Percentiles rank a stretch among this genome's conserved stretches.
Conservation (phyloP, 2,113 vertebrate genomes). For the Amphilophus citrinellus region DNA sequence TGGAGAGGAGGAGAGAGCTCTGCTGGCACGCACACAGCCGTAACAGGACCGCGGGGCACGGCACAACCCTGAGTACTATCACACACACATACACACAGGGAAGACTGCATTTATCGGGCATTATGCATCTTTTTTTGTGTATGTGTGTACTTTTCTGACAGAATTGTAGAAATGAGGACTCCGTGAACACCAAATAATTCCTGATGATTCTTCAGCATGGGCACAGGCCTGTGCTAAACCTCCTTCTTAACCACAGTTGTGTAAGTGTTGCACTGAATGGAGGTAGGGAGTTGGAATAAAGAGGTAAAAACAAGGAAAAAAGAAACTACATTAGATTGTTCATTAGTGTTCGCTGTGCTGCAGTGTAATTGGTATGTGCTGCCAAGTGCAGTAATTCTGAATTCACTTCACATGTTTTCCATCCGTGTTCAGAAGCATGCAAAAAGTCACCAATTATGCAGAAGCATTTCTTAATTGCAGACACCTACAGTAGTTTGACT, state of each 20-base stretch:
- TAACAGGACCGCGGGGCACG: slow-evolving; percentile 72
- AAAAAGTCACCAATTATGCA: slow-evolving; percentile 62
- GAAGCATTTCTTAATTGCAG: slow-evolving; percentile 52
- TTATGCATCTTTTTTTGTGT: neutral
- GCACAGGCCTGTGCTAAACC: neutral
- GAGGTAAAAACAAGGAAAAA: neutral
- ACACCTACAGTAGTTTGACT: slow-evolving; percentile 47
- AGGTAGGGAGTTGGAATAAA: neutral
- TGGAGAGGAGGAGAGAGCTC: slow-evolving; percentile 70
- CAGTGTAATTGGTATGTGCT: slow-evolving; percentile 50
- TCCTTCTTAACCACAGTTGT: slow-evolving; percentile 1
- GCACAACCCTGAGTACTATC: slow-evolving; percentile 65
- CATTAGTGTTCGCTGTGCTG: slow-evolving; percentile 47
- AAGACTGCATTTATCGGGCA: slow-evolving; percentile 51
- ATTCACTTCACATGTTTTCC: slow-evolving; percentile 52
- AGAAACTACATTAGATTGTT: slow-evolving; percentile 44
- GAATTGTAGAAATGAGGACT: slow-evolving; percentile 26
- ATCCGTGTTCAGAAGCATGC: slow-evolving; percentile 32
- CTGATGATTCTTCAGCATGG: slow-evolving; percentile 3
- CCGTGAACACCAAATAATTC: slow-evolving; percentile 18
- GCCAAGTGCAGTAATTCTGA: slow-evolving; percentile 40
- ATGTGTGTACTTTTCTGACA: slow-evolving; percentile 11
- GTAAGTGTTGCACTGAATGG: slow-evolving; percentile 4
- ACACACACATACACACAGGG: slow-evolving; percentile 30
- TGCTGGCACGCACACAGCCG: slow-evolving; percentile 77